A percentile compares a stretch with the other conserved stretches of the same genome.
Conservation (phyloP, 2,888 invertebrate species). For the Cistogaster globosa region DNA sequence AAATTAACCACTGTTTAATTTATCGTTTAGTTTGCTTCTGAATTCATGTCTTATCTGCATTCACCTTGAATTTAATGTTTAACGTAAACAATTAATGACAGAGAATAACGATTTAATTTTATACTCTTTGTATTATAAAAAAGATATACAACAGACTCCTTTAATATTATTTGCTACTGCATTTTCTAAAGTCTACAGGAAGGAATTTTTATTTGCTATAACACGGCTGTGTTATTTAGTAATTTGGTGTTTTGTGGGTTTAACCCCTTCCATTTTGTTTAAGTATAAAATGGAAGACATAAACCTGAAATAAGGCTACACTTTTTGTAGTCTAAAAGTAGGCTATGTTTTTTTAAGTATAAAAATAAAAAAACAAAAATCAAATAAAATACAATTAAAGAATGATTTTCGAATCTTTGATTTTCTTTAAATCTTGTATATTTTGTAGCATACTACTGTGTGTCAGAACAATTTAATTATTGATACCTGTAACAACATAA, state of each 20-base stretch:
- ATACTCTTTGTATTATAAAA: constrained; percentile 27
- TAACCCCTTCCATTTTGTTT: background rate
- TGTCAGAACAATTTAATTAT: no score
- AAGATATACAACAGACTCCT: background rate
- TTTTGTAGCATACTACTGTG: no score
- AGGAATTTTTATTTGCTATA: constrained; percentile 19
- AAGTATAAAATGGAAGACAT: background rate
- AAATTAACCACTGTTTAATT: constrained; percentile 17
- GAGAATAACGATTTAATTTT: constrained; percentile 2
- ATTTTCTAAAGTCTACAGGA: constrained; percentile 29
- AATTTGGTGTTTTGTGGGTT: background rate
- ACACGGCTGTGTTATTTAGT: constrained; percentile 3
- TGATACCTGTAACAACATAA: no score
- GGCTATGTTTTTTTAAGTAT: constrained; percentile 5
- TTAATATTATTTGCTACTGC: background rate
- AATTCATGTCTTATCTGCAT: background rate
- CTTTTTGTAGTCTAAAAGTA: constrained; percentile 19
- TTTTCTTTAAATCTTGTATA: background rate
- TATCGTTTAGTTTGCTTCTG: background rate
- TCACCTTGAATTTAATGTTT: constrained; percentile 51
- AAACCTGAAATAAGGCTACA: constrained; percentile 47
- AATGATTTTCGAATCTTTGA: background rate
- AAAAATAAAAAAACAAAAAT: constrained; percentile 16
- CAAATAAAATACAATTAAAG: constrained; percentile 20
- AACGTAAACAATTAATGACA: constrained; percentile 38